Conservation (phyloP, 2,797 vertebrate species). For the Hypotaenidia okinawae region DNA sequence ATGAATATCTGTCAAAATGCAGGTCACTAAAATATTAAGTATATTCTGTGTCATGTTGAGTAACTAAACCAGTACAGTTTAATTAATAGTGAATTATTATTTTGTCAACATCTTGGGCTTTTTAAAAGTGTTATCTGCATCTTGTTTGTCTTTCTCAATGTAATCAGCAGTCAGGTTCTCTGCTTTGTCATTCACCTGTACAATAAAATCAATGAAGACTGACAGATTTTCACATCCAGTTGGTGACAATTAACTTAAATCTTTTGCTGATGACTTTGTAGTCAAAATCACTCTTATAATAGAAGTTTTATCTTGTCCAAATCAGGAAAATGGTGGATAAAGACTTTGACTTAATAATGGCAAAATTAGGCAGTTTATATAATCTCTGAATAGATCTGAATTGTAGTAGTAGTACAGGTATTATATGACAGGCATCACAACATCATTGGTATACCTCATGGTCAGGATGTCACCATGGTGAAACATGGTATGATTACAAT, state of each 20-base stretch:
- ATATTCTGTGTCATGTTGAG: not conserved
- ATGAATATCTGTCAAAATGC: not conserved
- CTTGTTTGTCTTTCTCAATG: not conserved
- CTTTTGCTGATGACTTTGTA: not conserved
- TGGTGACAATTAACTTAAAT: not conserved
- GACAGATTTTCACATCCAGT: not conserved
- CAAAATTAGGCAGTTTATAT: not conserved
- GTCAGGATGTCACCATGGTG: not conserved
- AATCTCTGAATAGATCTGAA: not conserved
- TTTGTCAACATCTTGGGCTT: not conserved
- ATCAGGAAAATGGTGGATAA: not conserved
- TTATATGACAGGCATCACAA: slow-evolving; percentile 1
- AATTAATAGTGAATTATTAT: not conserved
- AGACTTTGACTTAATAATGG: not conserved
- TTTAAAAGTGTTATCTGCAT: not conserved
- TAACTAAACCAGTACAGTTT: not conserved
- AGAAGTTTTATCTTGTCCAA: not conserved
- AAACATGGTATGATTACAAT: not conserved
- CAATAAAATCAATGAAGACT: not conserved
- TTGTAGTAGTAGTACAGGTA: not conserved
- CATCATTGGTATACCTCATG: not conserved
- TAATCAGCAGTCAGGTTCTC: not conserved
- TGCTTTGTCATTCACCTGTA: not conserved
- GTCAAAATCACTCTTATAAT: not conserved
- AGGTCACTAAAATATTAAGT: not conserved